Conservation (phyloP, 2,797 vertebrate species). For the Falco rusticolus region DNA sequence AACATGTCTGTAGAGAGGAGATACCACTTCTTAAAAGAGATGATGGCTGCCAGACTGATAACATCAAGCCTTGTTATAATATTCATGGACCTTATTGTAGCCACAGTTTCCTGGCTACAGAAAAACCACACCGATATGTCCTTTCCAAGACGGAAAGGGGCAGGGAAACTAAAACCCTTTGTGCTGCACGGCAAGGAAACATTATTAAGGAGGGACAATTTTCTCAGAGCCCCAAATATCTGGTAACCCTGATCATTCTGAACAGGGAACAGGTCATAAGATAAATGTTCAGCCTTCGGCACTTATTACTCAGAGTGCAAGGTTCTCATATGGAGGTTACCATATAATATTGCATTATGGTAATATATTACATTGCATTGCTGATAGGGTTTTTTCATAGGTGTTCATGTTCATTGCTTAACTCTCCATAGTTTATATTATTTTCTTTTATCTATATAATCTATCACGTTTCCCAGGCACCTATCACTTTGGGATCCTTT, state of each 20-base stretch:
- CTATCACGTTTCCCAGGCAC: not conserved
- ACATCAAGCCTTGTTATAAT: not conserved
- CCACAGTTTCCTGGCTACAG: not conserved
- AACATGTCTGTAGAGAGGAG: not conserved
- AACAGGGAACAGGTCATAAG: constrained; percentile 11
- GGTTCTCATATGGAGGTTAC: constrained; percentile 17
- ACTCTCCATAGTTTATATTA: not conserved
- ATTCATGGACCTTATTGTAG: not conserved
- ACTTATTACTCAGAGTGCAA: constrained; percentile 36
- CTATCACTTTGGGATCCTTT: not conserved
- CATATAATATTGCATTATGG: constrained; percentile 13
- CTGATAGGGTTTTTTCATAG: not conserved
- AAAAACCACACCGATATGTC: not conserved
- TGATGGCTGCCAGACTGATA: not conserved
- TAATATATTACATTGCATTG: not conserved
- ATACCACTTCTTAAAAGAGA: not conserved
- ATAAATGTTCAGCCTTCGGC: constrained; percentile 47
- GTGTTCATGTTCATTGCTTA: not conserved
- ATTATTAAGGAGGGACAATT: not conserved
- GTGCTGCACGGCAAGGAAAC: not conserved
- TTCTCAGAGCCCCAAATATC: not conserved
- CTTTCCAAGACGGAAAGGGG: not conserved
- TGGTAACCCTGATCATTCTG: constrained; percentile 14
- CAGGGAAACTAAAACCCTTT: not conserved
- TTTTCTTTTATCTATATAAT: not conserved